Base-by-base conservation (phyloP, 2,797 vertebrate species). In the Crenuchus spilurus region DNA sequence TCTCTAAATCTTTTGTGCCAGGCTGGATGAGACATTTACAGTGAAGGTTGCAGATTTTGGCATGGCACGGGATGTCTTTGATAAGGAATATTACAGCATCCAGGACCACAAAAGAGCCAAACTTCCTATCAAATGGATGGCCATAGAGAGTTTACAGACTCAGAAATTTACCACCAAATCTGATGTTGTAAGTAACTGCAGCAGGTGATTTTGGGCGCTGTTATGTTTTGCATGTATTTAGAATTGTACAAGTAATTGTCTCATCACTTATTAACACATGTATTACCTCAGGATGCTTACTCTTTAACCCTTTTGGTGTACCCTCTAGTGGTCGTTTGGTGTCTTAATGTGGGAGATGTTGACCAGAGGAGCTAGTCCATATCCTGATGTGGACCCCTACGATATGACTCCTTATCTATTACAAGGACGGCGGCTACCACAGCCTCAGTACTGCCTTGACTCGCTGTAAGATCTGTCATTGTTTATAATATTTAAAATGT, bases 11-110 rank as follows among this genome's bases (percentile, higher is more conserved):
- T 57, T 76, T 20, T 52, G 61, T 57, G 57, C 20, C 64, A 99
- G 98, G 98, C 87, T 99, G 85, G 98, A 99, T 0, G 95, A 98
- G 90, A 93, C 92, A 0, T 96, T 96, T 61, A 96, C 94, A 0
- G 98, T 99, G 68, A 99, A 99, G 84, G 98, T 99, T 89, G 98
- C 98, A 0, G 98, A 99, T 86, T 99, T 99, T 0, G 98, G 98
- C 44, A 93, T 99, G 92, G 97, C 98, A 0, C 93, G 97, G 37
- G 97, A 97, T 0, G 86, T 98, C 54, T 94, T 98, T 3, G 96
- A 96, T 85, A 99, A 98, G 81, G 98, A 97, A 49, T 99, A 99
- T 88, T 99, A 99, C 85, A 99, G 98, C 54, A 81, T 99, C 61
- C 94, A 82, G 52, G 93, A 90, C 74, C 95, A 95, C 78, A 92